Evolutionary conservation across 2,113 vertebrate species (phyloP).

Genomic region (Daphoenositta chrysoptera): DNA sequence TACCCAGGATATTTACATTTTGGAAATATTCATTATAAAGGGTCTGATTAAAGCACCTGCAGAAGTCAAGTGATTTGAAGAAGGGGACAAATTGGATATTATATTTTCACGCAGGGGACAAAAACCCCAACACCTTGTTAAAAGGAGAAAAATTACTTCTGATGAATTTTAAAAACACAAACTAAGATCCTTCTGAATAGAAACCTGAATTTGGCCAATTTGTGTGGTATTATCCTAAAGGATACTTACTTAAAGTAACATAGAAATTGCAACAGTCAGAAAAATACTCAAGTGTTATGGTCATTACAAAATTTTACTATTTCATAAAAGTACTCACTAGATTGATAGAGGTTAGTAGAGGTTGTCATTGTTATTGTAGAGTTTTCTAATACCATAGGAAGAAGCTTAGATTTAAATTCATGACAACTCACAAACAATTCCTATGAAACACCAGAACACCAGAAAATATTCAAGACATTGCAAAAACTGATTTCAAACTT

Average conservation of each 20-base stretch:
- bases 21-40: background rate
- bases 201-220: background rate
- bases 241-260: background rate
- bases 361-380: background rate
- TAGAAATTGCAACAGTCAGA: background rate
- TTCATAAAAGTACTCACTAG: background rate
- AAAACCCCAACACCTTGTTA: accelerated
- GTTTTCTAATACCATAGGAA: background rate
- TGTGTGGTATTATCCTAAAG: background rate
- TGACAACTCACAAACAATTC: background rate
- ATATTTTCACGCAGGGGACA: background rate
- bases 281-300: background rate
- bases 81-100: background rate
- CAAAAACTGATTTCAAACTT: background rate
- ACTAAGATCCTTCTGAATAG: background rate
- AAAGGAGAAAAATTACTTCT: background rate
- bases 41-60: background rate
- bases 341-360: background rate
- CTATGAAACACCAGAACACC: background rate
- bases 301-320: background rate
- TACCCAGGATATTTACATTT: background rate
- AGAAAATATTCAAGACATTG: background rate
- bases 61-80: background rate
- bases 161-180: background rate
- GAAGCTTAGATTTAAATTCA: background rate